phyloP scores from a whole-genome alignment of 1,140 invertebrate species.

The Hyphantria cunea region DNA sequence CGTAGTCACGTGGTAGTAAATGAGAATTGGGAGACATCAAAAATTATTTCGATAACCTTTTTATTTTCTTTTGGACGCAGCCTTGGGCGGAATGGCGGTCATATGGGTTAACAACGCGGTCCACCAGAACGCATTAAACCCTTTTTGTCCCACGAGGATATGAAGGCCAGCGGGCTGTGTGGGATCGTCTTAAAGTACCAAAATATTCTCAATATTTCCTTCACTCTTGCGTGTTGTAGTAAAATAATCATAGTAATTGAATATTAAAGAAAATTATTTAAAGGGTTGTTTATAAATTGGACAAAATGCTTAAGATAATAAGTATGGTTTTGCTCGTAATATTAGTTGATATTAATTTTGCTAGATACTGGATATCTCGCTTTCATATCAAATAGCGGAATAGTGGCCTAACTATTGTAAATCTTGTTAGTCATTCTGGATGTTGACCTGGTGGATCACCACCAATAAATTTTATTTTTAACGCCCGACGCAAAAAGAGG shows the following conservation, averaged over 20 bases:
- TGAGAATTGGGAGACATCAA: conserved; percentile 47
- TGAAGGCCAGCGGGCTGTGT: conserved; percentile 7
- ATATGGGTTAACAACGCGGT: conserved; percentile 40
- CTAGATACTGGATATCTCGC: too few relatives aligned
- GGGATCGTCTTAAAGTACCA: conserved; percentile 14
- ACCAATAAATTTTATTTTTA: too few relatives aligned
- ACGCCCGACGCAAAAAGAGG: too few relatives aligned
- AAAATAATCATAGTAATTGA: conserved; percentile 28
- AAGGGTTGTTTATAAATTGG: too few relatives aligned
- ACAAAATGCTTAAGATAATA: too few relatives aligned
- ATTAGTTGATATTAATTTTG: too few relatives aligned
- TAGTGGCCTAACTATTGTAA: too few relatives aligned
- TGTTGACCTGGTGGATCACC: too few relatives aligned
- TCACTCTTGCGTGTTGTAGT: conserved; percentile 3
- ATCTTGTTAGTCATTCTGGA: too few relatives aligned
- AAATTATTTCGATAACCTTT: conserved; percentile 56
- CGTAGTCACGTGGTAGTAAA: conserved; percentile 30
- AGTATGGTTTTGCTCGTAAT: too few relatives aligned
- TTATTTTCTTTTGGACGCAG: conserved; percentile 40
- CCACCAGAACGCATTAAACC: conserved; percentile 47
- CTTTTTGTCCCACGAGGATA: conserved; percentile 43
- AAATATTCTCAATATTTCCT: conserved; percentile 8
- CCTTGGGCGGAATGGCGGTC: conserved; percentile 43
- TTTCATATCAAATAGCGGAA: too few relatives aligned
- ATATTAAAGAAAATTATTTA: conserved; percentile 9